Percentiles rank a stretch among this genome's conserved stretches.
phyloP scores from a whole-genome alignment of 2,113 vertebrate genomes.

The Dasyornis broadbenti region DNA sequence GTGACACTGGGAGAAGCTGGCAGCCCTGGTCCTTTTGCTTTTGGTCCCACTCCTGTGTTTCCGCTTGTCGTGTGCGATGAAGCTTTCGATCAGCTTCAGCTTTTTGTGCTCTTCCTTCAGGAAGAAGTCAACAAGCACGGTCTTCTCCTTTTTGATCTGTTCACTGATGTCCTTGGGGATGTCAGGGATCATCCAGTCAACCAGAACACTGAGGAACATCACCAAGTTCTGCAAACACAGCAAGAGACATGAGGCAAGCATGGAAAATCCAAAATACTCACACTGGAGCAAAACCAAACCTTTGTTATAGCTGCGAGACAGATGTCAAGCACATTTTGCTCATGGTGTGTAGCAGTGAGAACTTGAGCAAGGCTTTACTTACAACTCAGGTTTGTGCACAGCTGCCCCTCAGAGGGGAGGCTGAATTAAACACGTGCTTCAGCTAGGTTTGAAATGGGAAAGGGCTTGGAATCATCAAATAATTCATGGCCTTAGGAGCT shows the following conservation, averaged over 20 bases:
- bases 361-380: not conserved
- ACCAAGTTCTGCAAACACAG: conserved; percentile 84
- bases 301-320: not conserved
- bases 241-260: not conserved
- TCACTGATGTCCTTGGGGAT: conserved; percentile 92
- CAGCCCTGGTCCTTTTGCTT: conserved; percentile 70
- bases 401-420: not conserved
- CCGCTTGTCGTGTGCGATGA: not conserved
- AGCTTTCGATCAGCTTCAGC: conserved; percentile 65
- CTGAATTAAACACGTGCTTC: not conserved
- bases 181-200: conserved; percentile 96
- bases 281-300: not conserved
- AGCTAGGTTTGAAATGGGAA: not conserved
- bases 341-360: not conserved
- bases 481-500: not conserved
- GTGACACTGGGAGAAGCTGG: conserved; percentile 82
- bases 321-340: not conserved
- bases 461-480: not conserved
- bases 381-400: not conserved
- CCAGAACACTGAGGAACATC: conserved; percentile 93
- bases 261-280: not conserved
- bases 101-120: conserved; percentile 87
- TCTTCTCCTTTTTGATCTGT: conserved; percentile 91
- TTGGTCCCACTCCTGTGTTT: not conserved
- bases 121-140: conserved; percentile 87